These are phyloP conservation scores for Polydrusus pterygomalis DNA, from an alignment of 2,888 invertebrate species.

Conservation along the genomic window DNA sequence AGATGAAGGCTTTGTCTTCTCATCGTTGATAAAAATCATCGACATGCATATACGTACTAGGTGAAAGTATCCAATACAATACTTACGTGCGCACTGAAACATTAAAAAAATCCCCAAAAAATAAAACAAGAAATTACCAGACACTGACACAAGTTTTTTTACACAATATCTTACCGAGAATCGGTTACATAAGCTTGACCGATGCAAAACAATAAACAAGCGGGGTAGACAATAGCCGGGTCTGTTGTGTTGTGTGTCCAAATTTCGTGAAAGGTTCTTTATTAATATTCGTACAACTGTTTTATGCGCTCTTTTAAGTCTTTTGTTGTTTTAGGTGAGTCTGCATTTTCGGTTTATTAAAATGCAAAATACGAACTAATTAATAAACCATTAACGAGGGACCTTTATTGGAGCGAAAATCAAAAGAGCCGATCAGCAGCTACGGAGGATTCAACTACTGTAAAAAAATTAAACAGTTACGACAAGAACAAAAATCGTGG, in stretches of 20 bases:
- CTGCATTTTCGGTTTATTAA: slow-evolving; percentile 31
- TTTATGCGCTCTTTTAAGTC: slow-evolving; percentile 45
- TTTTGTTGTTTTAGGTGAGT: slow-evolving; percentile 44
- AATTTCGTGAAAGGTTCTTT: slow-evolving; percentile 52
- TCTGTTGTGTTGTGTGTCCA: slow-evolving; percentile 50
- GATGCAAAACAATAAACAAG: slow-evolving; percentile 55
- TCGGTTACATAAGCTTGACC: slow-evolving; percentile 53
- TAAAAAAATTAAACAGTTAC: too few species aligned
- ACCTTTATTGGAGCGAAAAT: not conserved
- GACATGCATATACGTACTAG: too few species aligned
- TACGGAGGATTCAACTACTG: too few species aligned
- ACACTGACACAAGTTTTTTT: slow-evolving; percentile 42
- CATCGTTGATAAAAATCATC: too few species aligned
- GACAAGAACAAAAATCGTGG: too few species aligned
- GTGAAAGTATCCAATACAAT: not conserved
- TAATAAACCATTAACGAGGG: slow-evolving; percentile 5
- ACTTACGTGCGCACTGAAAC: not conserved
- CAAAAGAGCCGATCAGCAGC: not conserved
- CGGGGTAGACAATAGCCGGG: slow-evolving; percentile 42
- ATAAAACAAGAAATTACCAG: slow-evolving; percentile 28
- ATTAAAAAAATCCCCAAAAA: slow-evolving; percentile 11
- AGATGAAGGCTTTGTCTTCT: too few species aligned
- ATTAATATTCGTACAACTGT: slow-evolving; percentile 49
- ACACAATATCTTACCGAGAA: slow-evolving; percentile 46
- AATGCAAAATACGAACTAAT: slow-evolving; percentile 6